Evolutionary conservation across 2,797 vertebrate species (phyloP).

Genomic region (Chromobotia macracanthus): DNA sequence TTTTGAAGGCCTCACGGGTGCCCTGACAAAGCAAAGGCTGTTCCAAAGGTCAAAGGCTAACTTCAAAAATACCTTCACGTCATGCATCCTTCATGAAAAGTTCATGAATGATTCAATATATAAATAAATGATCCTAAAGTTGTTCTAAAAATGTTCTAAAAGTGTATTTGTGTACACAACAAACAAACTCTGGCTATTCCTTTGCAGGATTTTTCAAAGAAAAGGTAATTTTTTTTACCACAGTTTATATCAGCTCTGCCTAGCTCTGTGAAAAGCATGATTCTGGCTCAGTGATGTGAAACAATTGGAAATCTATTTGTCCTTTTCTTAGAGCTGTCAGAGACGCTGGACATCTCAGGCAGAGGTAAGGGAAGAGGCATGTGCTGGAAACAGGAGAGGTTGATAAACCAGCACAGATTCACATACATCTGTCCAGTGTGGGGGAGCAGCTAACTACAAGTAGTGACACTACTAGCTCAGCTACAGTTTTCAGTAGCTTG

Average conservation of each 20-base stretch:
- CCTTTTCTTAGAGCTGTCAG: constrained; percentile 40
- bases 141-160: too few relatives aligned
- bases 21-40: background rate
- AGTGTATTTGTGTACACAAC: too few relatives aligned
- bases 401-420: constrained; percentile 1
- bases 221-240: too few relatives aligned
- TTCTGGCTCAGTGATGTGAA: constrained; percentile 9
- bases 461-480: too few relatives aligned
- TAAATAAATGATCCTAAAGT: too few relatives aligned
- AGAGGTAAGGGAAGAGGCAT: constrained; percentile 44
- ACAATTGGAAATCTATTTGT: constrained; percentile 41
- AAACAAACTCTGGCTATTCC: too few relatives aligned
- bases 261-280: constrained; percentile 1
- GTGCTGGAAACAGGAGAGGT: constrained; percentile 24
- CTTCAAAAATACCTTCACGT: too few relatives aligned
- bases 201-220: too few relatives aligned
- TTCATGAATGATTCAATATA: too few relatives aligned
- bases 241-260: constrained; percentile 2
- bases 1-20: background rate
- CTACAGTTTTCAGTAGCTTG: too few relatives aligned
- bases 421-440: background rate
- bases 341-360: constrained; percentile 32
- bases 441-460: background rate
- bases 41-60: background rate
- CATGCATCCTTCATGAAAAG: too few relatives aligned